Evolutionary conservation across 1,140 invertebrate species (phyloP).

Genomic region (Drosophila ananassae): DNA sequence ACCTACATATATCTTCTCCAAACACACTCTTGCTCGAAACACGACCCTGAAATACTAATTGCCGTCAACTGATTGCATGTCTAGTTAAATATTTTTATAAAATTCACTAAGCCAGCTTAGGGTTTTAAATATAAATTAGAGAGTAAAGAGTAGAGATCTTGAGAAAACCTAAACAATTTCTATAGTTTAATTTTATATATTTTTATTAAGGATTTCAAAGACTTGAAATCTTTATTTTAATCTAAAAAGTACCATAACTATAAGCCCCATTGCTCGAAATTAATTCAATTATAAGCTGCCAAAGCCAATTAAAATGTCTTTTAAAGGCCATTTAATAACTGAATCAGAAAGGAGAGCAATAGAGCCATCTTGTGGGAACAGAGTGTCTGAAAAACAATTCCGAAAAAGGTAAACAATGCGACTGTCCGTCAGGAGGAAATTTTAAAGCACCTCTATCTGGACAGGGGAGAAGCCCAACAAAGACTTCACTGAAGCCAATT

Average conservation of each 20-base stretch:
- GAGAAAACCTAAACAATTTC: too few species aligned
- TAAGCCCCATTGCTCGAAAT: too few species aligned
- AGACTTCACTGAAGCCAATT: slow-evolving; percentile 32
- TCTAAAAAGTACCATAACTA: too few species aligned
- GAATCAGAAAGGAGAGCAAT: not conserved
- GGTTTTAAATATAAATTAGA: slow-evolving; percentile 4
- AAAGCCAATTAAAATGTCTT: too few species aligned
- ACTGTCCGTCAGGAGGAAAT: slow-evolving; percentile 55
- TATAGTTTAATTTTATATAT: not conserved
- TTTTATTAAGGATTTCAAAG: not conserved
- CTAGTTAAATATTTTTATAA: slow-evolving; percentile 30
- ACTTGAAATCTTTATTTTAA: too few species aligned
- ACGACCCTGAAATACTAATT: slow-evolving; percentile 30
- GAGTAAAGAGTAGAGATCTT: too few species aligned
- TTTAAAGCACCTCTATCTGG: not conserved
- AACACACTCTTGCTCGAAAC: not conserved
- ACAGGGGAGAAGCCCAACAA: not conserved
- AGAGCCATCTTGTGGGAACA: not conserved
- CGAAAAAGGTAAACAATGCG: slow-evolving; percentile 50
- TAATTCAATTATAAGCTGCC: too few species aligned
- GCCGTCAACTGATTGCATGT: slow-evolving; percentile 35
- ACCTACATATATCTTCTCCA: too few species aligned
- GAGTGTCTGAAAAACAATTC: not conserved
- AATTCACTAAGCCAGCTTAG: slow-evolving; percentile 13
- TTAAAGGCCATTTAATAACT: too few species aligned